Evolutionary conservation across 2,113 vertebrate genomes (phyloP).

Genomic region (Rousettus leschenaultii): DNA sequence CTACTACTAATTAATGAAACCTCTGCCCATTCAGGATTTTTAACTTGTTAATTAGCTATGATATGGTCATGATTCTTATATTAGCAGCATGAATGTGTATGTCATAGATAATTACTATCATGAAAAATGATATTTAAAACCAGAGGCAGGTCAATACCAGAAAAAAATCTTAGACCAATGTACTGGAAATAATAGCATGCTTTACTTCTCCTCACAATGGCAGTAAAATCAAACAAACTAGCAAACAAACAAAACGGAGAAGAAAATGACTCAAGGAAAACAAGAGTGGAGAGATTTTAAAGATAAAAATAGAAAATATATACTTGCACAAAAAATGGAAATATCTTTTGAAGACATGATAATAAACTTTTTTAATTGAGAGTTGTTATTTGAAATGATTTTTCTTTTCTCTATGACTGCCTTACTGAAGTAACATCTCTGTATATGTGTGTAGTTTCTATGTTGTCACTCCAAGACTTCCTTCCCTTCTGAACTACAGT

Average conservation of each 20-base stretch:
- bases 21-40: neutral
- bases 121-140: neutral
- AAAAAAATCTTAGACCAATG: neutral
- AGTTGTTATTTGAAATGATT: neutral
- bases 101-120: neutral
- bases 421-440: neutral
- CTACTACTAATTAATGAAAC: neutral
- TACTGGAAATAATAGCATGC: neutral
- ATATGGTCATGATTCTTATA: neutral
- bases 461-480: neutral
- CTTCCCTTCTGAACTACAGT: neutral
- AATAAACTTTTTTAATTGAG: neutral
- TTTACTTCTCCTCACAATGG: neutral
- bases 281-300: neutral
- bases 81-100: neutral
- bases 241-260: neutral
- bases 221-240: neutral
- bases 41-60: neutral
- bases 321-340: neutral
- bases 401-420: neutral
- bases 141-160: neutral
- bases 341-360: neutral
- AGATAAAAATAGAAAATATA: conserved; percentile 1
- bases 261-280: neutral
- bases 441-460: neutral